A percentile compares a stretch with the other conserved stretches of the same genome.
These are phyloP conservation scores for Cliona cf. orientalis DNA, from an alignment of 37 sponge, comb jelly and placozoan species.

Conservation along the genomic window DNA sequence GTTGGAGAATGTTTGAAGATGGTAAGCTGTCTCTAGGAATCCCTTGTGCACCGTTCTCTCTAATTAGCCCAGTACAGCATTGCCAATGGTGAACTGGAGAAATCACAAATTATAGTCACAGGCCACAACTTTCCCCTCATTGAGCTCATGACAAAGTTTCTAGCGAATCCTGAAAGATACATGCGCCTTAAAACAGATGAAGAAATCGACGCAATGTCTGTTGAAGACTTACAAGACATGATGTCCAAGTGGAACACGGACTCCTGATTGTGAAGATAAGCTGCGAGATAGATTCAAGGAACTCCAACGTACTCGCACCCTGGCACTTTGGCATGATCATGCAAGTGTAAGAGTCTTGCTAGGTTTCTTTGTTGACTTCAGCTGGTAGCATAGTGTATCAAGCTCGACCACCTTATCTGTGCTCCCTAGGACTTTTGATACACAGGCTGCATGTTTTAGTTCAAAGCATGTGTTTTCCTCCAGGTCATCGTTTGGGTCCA, in stretches of 20 bases:
- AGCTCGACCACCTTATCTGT: no score
- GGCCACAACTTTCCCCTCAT: conserved; percentile 43
- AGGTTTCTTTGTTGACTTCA: no score
- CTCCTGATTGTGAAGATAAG: not conserved
- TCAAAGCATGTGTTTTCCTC: no score
- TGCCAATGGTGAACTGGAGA: conserved; percentile 11
- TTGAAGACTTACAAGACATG: not conserved
- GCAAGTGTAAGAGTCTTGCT: no score
- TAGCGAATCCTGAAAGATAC: conserved; percentile 15
- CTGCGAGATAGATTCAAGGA: conserved; percentile 3
- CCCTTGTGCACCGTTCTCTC: conserved; percentile 14
- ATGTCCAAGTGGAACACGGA: not conserved
- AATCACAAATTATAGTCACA: not conserved
- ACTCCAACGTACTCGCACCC: conserved; percentile 22
- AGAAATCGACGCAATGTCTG: conserved; percentile 18
- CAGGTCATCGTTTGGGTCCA: no score
- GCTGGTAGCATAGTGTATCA: no score
- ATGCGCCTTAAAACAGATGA: conserved; percentile 42
- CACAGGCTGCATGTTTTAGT: no score
- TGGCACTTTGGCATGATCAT: conserved; percentile 50
- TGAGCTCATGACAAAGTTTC: conserved; percentile 19
- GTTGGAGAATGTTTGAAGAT: conserved; percentile 12
- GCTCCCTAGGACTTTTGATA: no score
- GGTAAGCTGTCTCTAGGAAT: conserved; percentile 23
- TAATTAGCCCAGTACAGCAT: not conserved